Evolutionary conservation across 2,113 vertebrate species (phyloP), one percentile per base, ranked within the genome.

Genomic region (Leptobrachium leishanense): DNA sequence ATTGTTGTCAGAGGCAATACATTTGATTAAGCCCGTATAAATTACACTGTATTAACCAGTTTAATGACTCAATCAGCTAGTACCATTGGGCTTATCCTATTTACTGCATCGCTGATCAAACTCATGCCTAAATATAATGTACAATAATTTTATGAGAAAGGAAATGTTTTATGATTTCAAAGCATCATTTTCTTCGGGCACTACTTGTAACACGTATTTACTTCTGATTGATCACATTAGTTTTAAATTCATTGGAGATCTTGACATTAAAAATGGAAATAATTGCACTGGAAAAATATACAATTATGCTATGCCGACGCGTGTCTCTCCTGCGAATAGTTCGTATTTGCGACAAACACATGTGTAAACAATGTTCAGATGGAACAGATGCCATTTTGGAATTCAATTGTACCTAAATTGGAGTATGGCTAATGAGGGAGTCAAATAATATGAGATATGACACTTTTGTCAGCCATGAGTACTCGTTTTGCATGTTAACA

Each of bases 1-100:
- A 82, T 85, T 89, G 85, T 88, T 90, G 88, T 88, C 90, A 90
- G 83, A 85, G 83, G 89, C 85, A 90, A 92, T 89, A 91, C 86
- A 88, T 91, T 88, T 91, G 82, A 88, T 92, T 91, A 91, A 87
- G 82, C 81, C 81, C 87, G 85, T 85, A 88, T 88, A 89, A 92
- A 88, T 88, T 87, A 87, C 75, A 86, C 74, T 87, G 66, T 82
- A 88, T 85, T 85, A 87, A 88, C 84, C 79, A 88, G 78, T 74
- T 84, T 67, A 88, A 85, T 89, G 88, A 87, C 82, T 87, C 82
- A 86, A 84, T 87, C 86, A 78, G 85, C 83, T 75, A 86, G 80
- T 81, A 86, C 79, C 85, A 81, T 84, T 69, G 74, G 86, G 73
- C 54, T 82, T 83, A 83, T 67, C 40, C 42, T 82, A 20, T 41